Evolutionary conservation across 2,797 vertebrate genomes (phyloP), one percentile per base, ranked within the genome.

Genomic region (Botia kubotai): DNA sequence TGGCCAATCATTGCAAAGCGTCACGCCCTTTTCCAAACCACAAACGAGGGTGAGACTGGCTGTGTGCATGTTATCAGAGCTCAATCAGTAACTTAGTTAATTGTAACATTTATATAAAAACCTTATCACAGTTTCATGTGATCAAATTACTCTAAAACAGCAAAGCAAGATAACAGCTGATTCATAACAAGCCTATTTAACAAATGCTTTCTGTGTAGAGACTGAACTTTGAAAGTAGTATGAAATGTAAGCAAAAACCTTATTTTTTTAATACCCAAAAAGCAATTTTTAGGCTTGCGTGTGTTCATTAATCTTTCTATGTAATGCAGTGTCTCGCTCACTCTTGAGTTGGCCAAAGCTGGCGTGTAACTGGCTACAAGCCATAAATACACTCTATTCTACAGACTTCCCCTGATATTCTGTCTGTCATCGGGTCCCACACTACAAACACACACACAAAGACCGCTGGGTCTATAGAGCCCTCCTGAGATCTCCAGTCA

Each of bases 1-100:
- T 79, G 63, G 48, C 68, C 76, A 85, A 79, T 82, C 52, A 21
- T 79, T 80, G 79, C 19, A n/a, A 71, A 83, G 53, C 39, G 73
- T 77, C 76, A 79, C 33, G 16, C 21, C 58, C 23, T 58, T 58
- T 29, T 72, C 8, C 48, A 33, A 50, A 60, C 43, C 11, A 17
- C 65, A 60, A 70, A 36, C 19, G 60, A 33, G 43, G 23, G 23
- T 3, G 46, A 67, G 12, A 21, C 19, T 57, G 55, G 19, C n/a
- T 57, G 19, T 26, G 29, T 39, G 68, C 29, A 39, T 65, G 53
- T 73, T 57, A 58, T 60, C 16, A 36, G 55, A 55, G 52, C 17
- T 39, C 29, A 2, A 19, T 39, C 53, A 36, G 11, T 58, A 39
- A 55, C n/a, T n/a, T 4, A 8, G n/a, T 66, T n/a, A n/a, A 33